Conservation (phyloP, 2,113 vertebrate genomes). For the Dromiciops gliroides region DNA sequence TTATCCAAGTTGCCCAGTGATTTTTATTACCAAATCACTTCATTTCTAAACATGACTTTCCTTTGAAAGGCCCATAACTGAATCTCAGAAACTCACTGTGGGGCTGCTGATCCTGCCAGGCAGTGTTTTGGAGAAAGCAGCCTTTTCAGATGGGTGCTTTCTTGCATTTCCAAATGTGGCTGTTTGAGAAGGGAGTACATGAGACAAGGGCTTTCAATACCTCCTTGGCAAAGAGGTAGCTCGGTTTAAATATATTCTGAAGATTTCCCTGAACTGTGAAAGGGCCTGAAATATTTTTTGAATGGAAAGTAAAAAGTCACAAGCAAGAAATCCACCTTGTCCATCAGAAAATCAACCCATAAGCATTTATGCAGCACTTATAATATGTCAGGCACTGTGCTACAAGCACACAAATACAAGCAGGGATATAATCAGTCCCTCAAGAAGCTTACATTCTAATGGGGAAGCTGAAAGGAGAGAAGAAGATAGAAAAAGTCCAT, state of each 20-base stretch:
- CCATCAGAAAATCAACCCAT: background rate
- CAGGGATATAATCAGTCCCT: background rate
- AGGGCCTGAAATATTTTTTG: background rate
- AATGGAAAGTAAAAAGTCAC: background rate
- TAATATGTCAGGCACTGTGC: background rate
- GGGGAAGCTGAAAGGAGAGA: background rate
- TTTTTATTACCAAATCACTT: background rate
- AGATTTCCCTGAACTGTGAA: background rate
- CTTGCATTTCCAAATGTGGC: background rate
- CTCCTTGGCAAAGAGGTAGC: background rate
- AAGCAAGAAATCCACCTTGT: background rate
- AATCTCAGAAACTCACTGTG: no score
- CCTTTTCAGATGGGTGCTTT: accelerated
- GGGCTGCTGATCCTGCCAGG: background rate
- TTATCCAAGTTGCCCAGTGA: background rate
- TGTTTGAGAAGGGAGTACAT: accelerated
- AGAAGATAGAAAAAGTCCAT: background rate
- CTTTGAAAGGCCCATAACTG: background rate
- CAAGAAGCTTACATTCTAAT: background rate
- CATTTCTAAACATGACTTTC: background rate
- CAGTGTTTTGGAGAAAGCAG: background rate
- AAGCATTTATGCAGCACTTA: background rate
- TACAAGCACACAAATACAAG: background rate
- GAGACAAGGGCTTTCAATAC: accelerated
- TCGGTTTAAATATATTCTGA: background rate